phyloP scores from a whole-genome alignment of 2,888 invertebrate species.

The Vannuccia rotundouncinata region DNA sequence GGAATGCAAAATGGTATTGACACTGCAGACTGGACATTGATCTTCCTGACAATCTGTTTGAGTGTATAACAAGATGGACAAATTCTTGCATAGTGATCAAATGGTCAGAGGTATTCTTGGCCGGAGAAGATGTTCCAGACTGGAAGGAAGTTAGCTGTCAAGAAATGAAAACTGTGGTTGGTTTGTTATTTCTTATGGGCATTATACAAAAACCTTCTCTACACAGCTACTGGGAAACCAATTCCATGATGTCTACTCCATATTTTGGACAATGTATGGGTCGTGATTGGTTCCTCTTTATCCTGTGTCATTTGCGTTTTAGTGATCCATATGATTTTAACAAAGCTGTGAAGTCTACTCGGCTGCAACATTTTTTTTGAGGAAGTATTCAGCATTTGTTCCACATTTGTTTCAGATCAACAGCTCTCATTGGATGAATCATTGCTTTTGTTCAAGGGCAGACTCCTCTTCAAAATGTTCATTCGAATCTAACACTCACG shows the following conservation, averaged over 20 bases:
- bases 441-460: slow-evolving; percentile 29
- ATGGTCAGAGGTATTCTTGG: not conserved
- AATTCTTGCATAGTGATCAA: slow-evolving; percentile 13
- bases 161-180: slow-evolving; percentile 15
- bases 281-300: not conserved
- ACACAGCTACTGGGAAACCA: slow-evolving; percentile 16
- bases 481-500: slow-evolving; percentile 14
- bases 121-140: not conserved
- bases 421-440: slow-evolving; percentile 31
- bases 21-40: slow-evolving; percentile 2
- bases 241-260: slow-evolving; percentile 25
- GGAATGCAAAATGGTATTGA: slow-evolving; percentile 19
- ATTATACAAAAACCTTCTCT: slow-evolving; percentile 18
- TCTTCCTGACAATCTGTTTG: not conserved
- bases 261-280: slow-evolving; percentile 18
- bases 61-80: not conserved
- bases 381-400: slow-evolving; percentile 26
- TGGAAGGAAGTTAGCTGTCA: not conserved
- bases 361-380: not conserved
- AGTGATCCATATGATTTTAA: slow-evolving; percentile 6
- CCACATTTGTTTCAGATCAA: slow-evolving; percentile 10
- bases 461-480: slow-evolving; percentile 30
- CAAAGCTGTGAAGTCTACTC: slow-evolving; percentile 24
- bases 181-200: slow-evolving; percentile 14
- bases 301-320: not conserved